Conservation (phyloP, 2,888 invertebrate species). For the Pandemis cinnamomeana region DNA sequence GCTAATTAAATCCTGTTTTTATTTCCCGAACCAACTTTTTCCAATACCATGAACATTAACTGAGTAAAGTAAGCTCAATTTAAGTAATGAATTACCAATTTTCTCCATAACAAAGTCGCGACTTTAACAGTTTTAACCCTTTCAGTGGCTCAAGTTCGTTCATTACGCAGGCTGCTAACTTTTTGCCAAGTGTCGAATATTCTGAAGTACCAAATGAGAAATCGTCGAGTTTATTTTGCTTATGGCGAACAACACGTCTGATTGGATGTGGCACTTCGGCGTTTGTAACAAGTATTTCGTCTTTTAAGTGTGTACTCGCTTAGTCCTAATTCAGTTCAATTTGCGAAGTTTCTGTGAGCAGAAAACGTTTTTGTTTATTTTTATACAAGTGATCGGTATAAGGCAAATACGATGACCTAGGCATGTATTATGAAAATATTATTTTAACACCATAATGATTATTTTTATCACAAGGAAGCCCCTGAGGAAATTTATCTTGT, state of each 20-base stretch:
- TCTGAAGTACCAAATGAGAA: conserved; percentile 60
- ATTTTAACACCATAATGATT: too few relatives aligned
- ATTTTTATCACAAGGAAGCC: too few relatives aligned
- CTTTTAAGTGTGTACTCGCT: conserved; percentile 16
- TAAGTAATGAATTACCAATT: conserved; percentile 74
- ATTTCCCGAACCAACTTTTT: conserved; percentile 61
- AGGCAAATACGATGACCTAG: neutral
- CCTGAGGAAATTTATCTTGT: too few relatives aligned
- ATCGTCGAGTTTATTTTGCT: conserved; percentile 62
- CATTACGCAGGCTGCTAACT: conserved; percentile 66
- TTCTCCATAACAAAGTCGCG: conserved; percentile 68
- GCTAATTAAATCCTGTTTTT: conserved; percentile 55
- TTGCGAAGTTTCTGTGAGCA: conserved; percentile 7
- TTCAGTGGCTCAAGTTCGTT: conserved; percentile 70
- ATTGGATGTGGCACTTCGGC: conserved; percentile 51
- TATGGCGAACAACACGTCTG: conserved; percentile 46
- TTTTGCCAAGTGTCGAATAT: conserved; percentile 63
- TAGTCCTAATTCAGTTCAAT: conserved; percentile 13
- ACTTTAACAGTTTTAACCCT: conserved; percentile 70
- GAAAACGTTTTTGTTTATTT: conserved; percentile 6
- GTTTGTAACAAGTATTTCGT: conserved; percentile 19
- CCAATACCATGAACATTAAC: conserved; percentile 57
- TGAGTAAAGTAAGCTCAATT: conserved; percentile 63
- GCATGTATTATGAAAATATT: too few relatives aligned
- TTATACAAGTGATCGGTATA: neutral